Conservation (phyloP, 2,113 vertebrate genomes). For the Pao palembangensis region DNA sequence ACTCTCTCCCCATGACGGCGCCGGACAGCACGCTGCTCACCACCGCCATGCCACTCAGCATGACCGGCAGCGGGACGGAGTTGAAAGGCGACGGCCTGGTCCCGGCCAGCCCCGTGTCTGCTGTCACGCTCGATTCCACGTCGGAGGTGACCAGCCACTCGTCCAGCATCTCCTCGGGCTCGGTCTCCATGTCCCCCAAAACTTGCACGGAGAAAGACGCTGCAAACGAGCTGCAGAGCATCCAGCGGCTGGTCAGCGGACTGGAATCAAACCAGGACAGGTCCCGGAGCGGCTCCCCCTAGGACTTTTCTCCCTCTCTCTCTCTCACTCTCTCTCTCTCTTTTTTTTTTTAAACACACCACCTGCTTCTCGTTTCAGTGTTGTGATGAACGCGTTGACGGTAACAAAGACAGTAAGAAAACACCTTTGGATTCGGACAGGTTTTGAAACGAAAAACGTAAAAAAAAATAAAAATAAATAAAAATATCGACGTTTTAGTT, state of each 20-base stretch:
- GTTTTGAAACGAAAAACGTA: conserved; percentile 54
- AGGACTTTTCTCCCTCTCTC: conserved; percentile 6
- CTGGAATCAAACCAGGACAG: conserved; percentile 90
- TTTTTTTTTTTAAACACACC: conserved; percentile 2
- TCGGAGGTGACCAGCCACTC: conserved; percentile 92
- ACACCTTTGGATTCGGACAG: conserved; percentile 56
- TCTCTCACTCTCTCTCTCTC: neutral
- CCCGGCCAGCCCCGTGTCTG: conserved; percentile 81
- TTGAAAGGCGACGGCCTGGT: conserved; percentile 74
- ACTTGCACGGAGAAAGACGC: conserved; percentile 85
- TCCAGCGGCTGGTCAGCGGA: conserved; percentile 95
- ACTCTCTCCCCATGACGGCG: conserved; percentile 85
- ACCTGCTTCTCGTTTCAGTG: conserved; percentile 38
- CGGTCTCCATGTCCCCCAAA: conserved; percentile 88
- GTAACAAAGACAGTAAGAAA: conserved; percentile 43
- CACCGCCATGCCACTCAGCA: conserved; percentile 76
- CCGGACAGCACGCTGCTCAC: conserved; percentile 87
- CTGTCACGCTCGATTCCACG: conserved; percentile 84
- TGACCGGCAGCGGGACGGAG: conserved; percentile 72
- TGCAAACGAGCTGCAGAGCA: conserved; percentile 91
- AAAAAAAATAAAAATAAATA: conserved; percentile 28
- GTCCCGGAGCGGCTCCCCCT: conserved; percentile 87
- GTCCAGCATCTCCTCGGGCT: conserved; percentile 85
- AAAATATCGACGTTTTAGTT: conserved; percentile 60
- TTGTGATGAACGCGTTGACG: conserved; percentile 48